Percentiles rank a stretch among this genome's conserved stretches.
phyloP scores from a whole-genome alignment of 2,113 vertebrate species.

The Furnarius figulus region DNA sequence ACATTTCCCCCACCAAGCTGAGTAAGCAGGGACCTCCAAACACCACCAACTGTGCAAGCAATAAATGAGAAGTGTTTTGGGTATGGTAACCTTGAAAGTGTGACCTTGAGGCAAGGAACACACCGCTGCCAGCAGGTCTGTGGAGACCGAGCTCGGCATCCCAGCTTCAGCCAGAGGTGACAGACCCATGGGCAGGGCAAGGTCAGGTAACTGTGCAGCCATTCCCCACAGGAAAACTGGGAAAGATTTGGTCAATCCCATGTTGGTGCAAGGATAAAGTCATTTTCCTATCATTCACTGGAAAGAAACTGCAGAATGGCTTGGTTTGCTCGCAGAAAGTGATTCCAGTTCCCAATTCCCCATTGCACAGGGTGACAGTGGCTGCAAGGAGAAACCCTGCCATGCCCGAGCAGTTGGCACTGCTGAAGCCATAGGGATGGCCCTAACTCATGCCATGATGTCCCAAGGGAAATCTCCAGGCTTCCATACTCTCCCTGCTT shows the following conservation, averaged over 20 bases:
- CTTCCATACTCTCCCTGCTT: background rate
- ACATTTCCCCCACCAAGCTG: background rate
- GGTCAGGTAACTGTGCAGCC: background rate
- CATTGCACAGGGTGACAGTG: rapidly evolving
- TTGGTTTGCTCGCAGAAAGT: background rate
- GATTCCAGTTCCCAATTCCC: no score
- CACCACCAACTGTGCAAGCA: background rate
- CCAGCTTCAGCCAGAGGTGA: rapidly evolving
- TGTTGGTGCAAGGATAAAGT: background rate
- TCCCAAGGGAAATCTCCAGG: background rate
- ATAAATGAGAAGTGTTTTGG: background rate
- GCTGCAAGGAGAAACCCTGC: background rate
- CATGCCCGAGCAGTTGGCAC: rapidly evolving
- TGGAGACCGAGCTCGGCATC: rapidly evolving
- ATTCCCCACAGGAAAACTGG: rapidly evolving
- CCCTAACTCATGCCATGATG: rapidly evolving
- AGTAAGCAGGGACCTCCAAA: background rate
- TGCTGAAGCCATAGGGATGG: background rate
- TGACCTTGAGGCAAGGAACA: background rate
- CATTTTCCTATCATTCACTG: background rate
- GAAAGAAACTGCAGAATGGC: background rate
- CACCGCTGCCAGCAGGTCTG: rapidly evolving
- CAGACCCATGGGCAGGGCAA: background rate
- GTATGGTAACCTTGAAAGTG: background rate
- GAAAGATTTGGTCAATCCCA: background rate